Percentiles rank a stretch among this genome's conserved stretches.
Evolutionary conservation across 2,888 invertebrate species (phyloP).

Genomic region (Tricholauxania praeusta): DNA sequence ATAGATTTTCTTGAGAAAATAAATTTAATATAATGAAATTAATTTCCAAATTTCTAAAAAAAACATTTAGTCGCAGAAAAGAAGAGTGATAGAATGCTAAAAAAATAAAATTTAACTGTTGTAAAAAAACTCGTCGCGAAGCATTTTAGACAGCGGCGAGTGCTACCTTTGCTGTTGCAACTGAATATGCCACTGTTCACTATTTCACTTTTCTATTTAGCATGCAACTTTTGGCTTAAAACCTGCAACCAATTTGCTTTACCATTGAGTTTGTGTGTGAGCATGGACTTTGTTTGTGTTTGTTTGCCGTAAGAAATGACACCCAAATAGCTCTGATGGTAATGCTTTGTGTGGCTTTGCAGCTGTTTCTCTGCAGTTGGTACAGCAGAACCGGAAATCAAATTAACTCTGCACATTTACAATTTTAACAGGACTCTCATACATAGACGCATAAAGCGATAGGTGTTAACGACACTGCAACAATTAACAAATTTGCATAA

Average conservation of each 20-base stretch:
- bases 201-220: background rate
- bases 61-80: background rate
- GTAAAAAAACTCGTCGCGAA: background rate
- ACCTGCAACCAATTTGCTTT: slow-evolving; percentile 5
- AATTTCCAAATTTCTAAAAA: background rate
- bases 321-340: background rate
- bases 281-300: background rate
- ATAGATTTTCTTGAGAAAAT: background rate
- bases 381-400: background rate
- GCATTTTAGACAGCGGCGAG: background rate
- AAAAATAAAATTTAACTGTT: background rate
- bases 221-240: background rate
- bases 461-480: background rate
- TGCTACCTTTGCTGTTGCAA: background rate
- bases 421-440: no score
- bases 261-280: slow-evolving; percentile 7
- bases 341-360: background rate
- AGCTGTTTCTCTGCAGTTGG: background rate
- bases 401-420: background rate
- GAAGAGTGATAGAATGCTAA: background rate
- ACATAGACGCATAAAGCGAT: background rate
- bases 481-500: background rate
- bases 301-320: background rate
- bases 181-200: background rate
- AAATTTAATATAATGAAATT: slow-evolving; percentile 1